These are phyloP conservation scores for Plecturocebus donacophilus DNA, from an alignment of 2,113 vertebrate species.

Conservation along the genomic window DNA sequence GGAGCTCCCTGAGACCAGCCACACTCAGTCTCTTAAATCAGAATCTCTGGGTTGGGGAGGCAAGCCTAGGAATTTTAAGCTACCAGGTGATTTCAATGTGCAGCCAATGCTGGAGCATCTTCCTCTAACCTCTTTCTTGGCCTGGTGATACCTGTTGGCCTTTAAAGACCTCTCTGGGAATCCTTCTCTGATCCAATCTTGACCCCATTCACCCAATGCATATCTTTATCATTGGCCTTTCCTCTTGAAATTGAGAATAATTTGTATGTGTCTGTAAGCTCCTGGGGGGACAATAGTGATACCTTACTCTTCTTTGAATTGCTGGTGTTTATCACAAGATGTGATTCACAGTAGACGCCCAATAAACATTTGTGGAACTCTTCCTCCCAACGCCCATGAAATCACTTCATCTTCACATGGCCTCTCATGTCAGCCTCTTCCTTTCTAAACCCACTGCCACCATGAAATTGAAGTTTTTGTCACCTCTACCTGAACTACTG, in stretches of 20 bases:
- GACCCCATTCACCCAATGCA: background rate
- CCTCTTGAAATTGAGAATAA: background rate
- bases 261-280: background rate
- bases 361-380: background rate
- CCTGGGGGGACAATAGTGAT: background rate
- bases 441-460: background rate
- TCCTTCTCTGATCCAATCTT: background rate
- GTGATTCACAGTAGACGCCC: background rate
- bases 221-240: background rate
- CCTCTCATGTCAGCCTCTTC: background rate
- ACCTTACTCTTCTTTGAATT: background rate
- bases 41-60: background rate
- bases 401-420: background rate
- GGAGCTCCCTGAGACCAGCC: background rate
- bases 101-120: background rate
- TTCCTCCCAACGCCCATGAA: background rate
- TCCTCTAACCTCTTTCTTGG: background rate
- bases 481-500: background rate
- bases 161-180: background rate
- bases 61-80: background rate
- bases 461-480: background rate
- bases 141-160: background rate
- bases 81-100: background rate
- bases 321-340: background rate
- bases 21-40: background rate